Evolutionary conservation across 2,888 invertebrate genomes (phyloP).

Genomic region (Luperina nickerlii): DNA sequence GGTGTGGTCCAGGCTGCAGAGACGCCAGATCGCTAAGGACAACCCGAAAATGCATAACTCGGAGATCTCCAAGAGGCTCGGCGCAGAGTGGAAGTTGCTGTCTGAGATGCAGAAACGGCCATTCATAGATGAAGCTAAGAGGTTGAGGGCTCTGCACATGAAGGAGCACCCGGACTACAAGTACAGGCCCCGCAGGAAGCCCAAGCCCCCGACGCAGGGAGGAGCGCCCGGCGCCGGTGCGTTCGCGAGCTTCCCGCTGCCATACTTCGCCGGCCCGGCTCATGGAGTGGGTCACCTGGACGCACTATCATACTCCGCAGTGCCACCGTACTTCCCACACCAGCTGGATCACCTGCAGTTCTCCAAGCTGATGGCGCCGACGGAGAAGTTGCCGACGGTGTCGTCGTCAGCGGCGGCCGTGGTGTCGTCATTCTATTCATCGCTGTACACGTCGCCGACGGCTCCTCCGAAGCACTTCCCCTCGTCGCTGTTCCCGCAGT

Average conservation of each 20-base stretch:
- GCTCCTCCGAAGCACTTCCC: conserved; percentile 89
- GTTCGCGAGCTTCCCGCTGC: conserved; percentile 92
- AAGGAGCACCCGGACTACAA: conserved; percentile 98
- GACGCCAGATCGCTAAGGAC: conserved; percentile 97
- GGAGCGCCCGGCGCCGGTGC: conserved; percentile 87
- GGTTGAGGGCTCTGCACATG: conserved; percentile 96
- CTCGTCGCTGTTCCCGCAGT: conserved; percentile 89
- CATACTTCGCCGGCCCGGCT: conserved; percentile 92
- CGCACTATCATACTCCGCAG: conserved; percentile 91
- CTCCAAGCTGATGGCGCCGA: conserved; percentile 91
- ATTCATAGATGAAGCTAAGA: conserved; percentile 98
- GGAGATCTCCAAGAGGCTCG: conserved; percentile 97
- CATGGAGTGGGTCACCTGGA: conserved; percentile 90
- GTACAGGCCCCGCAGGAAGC: conserved; percentile 96
- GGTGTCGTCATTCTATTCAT: conserved; percentile 92
- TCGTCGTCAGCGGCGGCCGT: conserved; percentile 90
- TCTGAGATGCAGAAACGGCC: conserved; percentile 97
- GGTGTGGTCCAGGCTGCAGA: conserved; percentile 98
- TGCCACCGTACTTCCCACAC: conserved; percentile 94
- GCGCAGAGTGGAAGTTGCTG: conserved; percentile 98
- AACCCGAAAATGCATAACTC: conserved; percentile 98
- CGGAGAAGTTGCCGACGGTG: conserved; percentile 86
- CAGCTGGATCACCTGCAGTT: conserved; percentile 92
- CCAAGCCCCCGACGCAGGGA: conserved; percentile 92
- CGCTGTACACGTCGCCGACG: conserved; percentile 91